These are phyloP conservation scores for Sorex araneus DNA, from an alignment of 2,113 vertebrate genomes.

Conservation along the genomic window DNA sequence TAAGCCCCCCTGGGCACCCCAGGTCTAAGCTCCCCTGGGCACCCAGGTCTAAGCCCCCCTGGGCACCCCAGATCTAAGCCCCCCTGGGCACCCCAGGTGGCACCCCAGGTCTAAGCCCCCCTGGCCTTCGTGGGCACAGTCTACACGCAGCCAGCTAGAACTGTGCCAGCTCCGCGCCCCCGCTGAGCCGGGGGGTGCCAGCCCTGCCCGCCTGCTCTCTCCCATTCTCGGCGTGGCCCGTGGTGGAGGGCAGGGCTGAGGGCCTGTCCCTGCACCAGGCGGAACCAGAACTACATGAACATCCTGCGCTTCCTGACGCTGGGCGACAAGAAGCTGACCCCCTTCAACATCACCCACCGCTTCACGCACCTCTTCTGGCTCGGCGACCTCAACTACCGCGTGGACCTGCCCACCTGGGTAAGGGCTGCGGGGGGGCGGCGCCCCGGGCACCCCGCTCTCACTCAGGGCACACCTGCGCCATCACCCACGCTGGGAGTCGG, in stretches of 20 bases:
- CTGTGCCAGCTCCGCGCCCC: not conserved
- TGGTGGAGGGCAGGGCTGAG: rapidly evolving
- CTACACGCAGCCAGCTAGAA: too few relatives aligned
- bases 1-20: too few relatives aligned
- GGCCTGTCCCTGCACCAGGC: conserved; percentile 86
- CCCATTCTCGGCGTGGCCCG: too few relatives aligned
- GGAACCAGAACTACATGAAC: conserved; percentile 97
- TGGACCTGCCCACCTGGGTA: conserved; percentile 93
- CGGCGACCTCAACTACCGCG: conserved; percentile 97
- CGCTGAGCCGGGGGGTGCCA: not conserved
- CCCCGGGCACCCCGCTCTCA: not conserved
- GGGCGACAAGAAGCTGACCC: conserved; percentile 96
- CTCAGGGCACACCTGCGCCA: not conserved
- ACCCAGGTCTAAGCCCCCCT: too few relatives aligned
- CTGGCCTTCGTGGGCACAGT: too few relatives aligned
- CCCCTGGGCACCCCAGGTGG: too few relatives aligned
- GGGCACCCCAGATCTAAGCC: too few relatives aligned
- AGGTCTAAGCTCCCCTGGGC: too few relatives aligned
- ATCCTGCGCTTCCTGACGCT: conserved; percentile 97
- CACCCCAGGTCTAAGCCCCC: not conserved
- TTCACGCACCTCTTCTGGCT: conserved; percentile 99
- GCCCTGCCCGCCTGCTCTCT: not conserved
- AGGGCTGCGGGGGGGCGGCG: conserved; percentile 3
- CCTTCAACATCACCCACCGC: conserved; percentile 96
- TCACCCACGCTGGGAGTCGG: too few relatives aligned